Evolutionary conservation across 2,797 vertebrate species (phyloP).

Genomic region (Oreonectes daqikongensis): DNA sequence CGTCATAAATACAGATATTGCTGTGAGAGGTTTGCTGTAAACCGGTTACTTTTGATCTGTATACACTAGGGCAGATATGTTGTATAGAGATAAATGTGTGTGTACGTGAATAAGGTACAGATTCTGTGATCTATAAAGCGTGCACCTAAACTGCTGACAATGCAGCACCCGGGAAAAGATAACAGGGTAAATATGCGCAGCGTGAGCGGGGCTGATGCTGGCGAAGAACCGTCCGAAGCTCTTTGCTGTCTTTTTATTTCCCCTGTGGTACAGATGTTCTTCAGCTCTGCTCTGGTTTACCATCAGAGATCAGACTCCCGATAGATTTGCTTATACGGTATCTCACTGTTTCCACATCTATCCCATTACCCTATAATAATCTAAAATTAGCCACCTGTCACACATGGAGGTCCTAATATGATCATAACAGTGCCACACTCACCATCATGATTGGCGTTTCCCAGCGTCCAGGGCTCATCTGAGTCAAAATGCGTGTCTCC

Average conservation of each 20-base stretch:
- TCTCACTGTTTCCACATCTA: not conserved
- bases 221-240: conserved; percentile 5
- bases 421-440: conserved; percentile 48
- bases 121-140: conserved; percentile 25
- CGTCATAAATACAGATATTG: conserved; percentile 5
- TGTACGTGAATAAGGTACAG: conserved; percentile 7
- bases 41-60: conserved; percentile 2
- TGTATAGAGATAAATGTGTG: conserved; percentile 1
- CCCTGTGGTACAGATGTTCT: conserved; percentile 24
- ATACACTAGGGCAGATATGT: not conserved
- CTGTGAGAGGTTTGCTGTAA: not conserved
- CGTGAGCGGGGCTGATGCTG: not conserved
- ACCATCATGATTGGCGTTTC: conserved; percentile 95
- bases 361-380: no score
- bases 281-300: conserved; percentile 23
- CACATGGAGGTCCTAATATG: not conserved
- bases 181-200: conserved; percentile 9
- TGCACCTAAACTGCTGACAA: conserved; percentile 40
- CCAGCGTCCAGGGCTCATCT: conserved; percentile 96
- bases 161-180: conserved; percentile 18
- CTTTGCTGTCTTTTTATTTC: conserved; percentile 14
- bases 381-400: no score
- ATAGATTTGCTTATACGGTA: not conserved
- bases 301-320: conserved; percentile 4
- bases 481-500: conserved; percentile 98